Percentiles rank a stretch among this genome's conserved stretches.
phyloP scores from a whole-genome alignment of 2,888 invertebrate species.

The Zele albiditarsus region DNA sequence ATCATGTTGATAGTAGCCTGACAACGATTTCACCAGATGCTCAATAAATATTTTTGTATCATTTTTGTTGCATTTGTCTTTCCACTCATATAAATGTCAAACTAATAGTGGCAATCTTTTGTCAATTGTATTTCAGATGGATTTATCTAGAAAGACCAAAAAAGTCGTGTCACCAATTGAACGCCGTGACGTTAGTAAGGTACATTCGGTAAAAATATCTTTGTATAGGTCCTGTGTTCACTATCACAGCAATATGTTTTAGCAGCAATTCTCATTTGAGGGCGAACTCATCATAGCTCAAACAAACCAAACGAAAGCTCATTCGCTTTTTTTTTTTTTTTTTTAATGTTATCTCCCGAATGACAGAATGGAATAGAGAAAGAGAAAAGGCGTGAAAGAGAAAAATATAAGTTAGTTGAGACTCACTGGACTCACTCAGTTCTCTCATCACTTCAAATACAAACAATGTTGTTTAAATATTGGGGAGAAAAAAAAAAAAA shows the following conservation, averaged over 20 bases:
- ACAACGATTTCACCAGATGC: not conserved
- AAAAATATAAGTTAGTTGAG: constrained; percentile 44
- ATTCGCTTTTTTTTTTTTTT: constrained; percentile 41
- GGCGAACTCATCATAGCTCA: constrained; percentile 53
- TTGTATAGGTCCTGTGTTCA: constrained; percentile 69
- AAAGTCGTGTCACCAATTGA: not conserved
- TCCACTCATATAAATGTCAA: constrained; percentile 33
- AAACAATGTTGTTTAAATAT: constrained; percentile 33
- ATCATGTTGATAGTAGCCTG: not conserved
- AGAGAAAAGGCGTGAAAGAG: constrained; percentile 37
- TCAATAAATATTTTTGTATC: constrained; percentile 23
- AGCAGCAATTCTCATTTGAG: constrained; percentile 58
- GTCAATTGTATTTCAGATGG: constrained; percentile 12
- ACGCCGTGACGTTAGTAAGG: constrained; percentile 18
- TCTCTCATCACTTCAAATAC: constrained; percentile 60
- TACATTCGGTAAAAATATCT: constrained; percentile 30
- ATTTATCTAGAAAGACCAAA: constrained; percentile 23
- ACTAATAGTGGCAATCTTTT: constrained; percentile 26
- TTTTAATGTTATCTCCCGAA: not conserved
- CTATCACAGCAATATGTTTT: constrained; percentile 67
- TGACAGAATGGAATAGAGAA: constrained; percentile 22
- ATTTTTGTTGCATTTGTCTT: constrained; percentile 26
- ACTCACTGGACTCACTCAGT: constrained; percentile 53
- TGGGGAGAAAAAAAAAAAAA: constrained; percentile 14
- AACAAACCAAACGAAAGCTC: no score